Evolutionary conservation across 92 coral and sea anemone species (phyloP), one percentile per base, ranked within the genome.

Genomic region (Palythoa caribaeorum): DNA sequence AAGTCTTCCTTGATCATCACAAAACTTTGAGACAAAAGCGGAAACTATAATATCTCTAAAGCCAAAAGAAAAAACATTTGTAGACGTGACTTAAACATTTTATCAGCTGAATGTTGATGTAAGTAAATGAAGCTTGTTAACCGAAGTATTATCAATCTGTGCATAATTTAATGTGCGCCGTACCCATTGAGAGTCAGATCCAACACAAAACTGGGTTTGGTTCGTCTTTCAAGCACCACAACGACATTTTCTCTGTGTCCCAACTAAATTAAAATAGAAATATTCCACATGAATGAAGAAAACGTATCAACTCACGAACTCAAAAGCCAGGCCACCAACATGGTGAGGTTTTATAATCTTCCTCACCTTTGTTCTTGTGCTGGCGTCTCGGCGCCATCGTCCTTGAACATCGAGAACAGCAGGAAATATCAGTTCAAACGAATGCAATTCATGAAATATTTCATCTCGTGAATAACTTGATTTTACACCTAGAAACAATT

Each of bases 111-210:
- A 70, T 10, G 75, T 70, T 70, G 47, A 70, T 70, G 2, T n/a
- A 35, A 70, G 75, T 20, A 36, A 35, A 69, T 69, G 60, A 76
- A 76, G 60, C 13, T 19, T 28, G 28, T 28, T 52, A 77, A 55
- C 48, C 36, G 28, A 8, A 15, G 2, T 12, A 81, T n/a, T n/a
- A 40, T 4, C 1, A 37, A 36, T 59, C 35, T 39, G 13, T 8
- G 0, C 28, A 28, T 28, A 28, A 28, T 28, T 28, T 28, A 28
- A 28, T 28, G 6, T 54, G 44, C 38, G 35, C 38, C 71, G 52
- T 78, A 81, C 86, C 86, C 76, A 81, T 81, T 81, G 47, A 66
- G 86, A n/a, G 86, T 68, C 76, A 81, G 66, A 21, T 81, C 86
- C 86, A 81, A n/a, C 28, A 81, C 35, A 20, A 63, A n/a, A 9